A percentile compares a stretch with the other conserved stretches of the same genome.
These are phyloP conservation scores for Drosophila nasuta DNA, from an alignment of 1,140 invertebrate species.

Conservation along the genomic window DNA sequence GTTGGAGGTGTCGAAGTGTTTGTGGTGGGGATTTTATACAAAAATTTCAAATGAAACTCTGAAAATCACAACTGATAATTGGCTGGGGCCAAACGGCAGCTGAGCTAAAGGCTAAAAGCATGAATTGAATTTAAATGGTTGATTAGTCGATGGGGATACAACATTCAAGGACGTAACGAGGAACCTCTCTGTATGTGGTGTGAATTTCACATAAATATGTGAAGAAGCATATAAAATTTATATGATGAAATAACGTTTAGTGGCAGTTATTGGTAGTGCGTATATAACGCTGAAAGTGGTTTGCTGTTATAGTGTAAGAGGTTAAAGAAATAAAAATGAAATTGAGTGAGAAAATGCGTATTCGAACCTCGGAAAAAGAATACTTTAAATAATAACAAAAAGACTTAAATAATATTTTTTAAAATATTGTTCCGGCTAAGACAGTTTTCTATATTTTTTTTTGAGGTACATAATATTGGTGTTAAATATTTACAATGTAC, in stretches of 20 bases:
- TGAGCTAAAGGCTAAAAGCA: slow-evolving; percentile 40
- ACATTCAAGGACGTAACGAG: not conserved
- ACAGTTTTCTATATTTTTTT: no score
- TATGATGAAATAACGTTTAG: slow-evolving; percentile 1
- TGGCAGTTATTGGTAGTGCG: not conserved
- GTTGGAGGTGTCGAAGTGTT: slow-evolving; percentile 22
- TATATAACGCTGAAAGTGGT: not conserved
- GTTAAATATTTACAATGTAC: no score
- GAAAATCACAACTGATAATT: slow-evolving; percentile 77
- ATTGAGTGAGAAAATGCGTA: not conserved
- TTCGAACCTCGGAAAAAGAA: not conserved
- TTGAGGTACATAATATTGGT: no score
- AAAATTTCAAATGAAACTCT: slow-evolving; percentile 45
- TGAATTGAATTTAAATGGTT: slow-evolving; percentile 64
- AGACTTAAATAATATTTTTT: no score
- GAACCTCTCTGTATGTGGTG: not conserved
- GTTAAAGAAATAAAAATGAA: not conserved
- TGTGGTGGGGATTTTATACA: slow-evolving; percentile 26
- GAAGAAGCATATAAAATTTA: not conserved
- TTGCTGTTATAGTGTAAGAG: not conserved
- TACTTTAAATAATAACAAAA: not conserved
- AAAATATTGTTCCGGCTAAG: no score
- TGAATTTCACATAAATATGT: not conserved
- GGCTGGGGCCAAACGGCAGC: slow-evolving; percentile 54
- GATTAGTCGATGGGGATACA: slow-evolving; percentile 45